Evolutionary conservation across 2,797 vertebrate genomes (phyloP).

Genomic region (Bovichtus diacanthus): DNA sequence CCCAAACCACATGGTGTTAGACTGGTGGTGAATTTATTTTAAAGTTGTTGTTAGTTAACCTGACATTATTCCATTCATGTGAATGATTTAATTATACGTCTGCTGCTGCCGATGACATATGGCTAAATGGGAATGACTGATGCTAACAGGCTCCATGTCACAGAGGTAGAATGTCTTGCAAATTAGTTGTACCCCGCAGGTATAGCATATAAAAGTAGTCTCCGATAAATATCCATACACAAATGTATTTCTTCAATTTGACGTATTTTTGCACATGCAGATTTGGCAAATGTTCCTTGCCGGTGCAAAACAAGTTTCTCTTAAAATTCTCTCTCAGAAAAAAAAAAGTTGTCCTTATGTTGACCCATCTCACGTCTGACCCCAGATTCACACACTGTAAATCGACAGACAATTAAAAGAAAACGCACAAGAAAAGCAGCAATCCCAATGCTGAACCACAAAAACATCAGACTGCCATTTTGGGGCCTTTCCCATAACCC

Average conservation of each 20-base stretch:
- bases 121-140: not conserved
- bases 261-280: not conserved
- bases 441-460: constrained; percentile 80
- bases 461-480: constrained; percentile 81
- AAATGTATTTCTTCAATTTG: not conserved
- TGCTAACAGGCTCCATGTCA: constrained; percentile 2
- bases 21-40: not conserved
- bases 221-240: not conserved
- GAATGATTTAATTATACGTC: constrained; percentile 11
- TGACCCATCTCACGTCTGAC: constrained; percentile 77
- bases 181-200: not conserved
- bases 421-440: constrained; percentile 71
- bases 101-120: not conserved
- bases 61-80: constrained; percentile 21
- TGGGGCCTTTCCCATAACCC: constrained; percentile 78
- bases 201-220: not conserved
- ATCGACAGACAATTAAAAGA: constrained; percentile 76
- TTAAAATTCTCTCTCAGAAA: constrained; percentile 26
- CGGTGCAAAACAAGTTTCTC: constrained; percentile 30
- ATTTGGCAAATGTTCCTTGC: not conserved
- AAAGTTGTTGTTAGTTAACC: not conserved
- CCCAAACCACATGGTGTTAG: not conserved
- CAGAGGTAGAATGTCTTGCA: not conserved
- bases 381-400: constrained; percentile 76
- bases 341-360: constrained; percentile 58